Evolutionary conservation across 2,797 vertebrate species (phyloP), one percentile per base, ranked within the genome.

Genomic region (Caiman crocodilus): DNA sequence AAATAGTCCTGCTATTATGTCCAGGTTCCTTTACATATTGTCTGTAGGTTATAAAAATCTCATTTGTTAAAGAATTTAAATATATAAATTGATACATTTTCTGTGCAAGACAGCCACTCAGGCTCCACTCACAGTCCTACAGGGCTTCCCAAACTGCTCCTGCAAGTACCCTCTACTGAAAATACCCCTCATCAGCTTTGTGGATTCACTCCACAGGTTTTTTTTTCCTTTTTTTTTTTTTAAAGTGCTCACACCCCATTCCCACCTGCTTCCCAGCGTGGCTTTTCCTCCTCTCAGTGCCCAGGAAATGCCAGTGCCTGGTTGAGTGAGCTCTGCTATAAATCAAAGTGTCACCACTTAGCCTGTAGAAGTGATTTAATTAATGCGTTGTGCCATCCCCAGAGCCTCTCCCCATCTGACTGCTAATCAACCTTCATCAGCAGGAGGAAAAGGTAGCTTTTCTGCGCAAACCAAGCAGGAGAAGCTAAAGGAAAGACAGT

Each of bases 341-440:
- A 98, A 98, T 98, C 98, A 98, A 97, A 97, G 96, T 98, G 97
- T 97, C 97, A 97, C 96, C 97, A 97, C 96, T 98, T 98, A 98
- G 97, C 97, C 96, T 95, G 96, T 93, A 96, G 97, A 97, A 98
- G 96, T 97, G 97, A 97, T 98, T 97, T 98, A 98, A 98, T 98
- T 98, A 98, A 97, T 98, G 97, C 56, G 7, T 97, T 75, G 82
- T 97, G 94, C 93, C 93, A 92, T 98, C 96, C 97, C 96, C 73
- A n/a, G 98, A 96, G 97, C 87, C 84, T 96, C 92, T 95, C 94
- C 93, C 94, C 97, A 98, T 97, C 97, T 98, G 97, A 97, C 97
- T 98, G 97, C 97, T 98, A 98, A 98, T 98, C 97, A 98, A 92
- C 97, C 96, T 97, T 94, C 96, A 97, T 90, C 97, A 97, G 96